Conservation (phyloP, 2,888 invertebrate genomes). For the Protophormia terraenovae region DNA sequence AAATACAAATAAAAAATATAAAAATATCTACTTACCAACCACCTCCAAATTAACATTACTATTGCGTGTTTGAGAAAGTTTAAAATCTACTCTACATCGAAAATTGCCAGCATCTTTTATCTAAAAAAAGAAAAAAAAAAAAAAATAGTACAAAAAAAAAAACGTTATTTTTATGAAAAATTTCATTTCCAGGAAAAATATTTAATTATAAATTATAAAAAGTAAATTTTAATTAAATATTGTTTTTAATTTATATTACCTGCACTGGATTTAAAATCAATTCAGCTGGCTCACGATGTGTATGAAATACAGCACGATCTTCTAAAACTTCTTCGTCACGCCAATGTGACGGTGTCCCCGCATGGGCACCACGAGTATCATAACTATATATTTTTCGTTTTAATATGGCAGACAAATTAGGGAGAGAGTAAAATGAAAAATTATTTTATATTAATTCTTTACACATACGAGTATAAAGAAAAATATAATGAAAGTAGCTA, state of each 20-base stretch:
- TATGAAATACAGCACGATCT: slow-evolving; percentile 84
- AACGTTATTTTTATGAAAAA: slow-evolving; percentile 14
- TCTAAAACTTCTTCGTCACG: slow-evolving; percentile 84
- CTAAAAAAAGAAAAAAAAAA: slow-evolving; percentile 72
- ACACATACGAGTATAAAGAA: too few relatives aligned
- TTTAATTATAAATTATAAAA: too few relatives aligned
- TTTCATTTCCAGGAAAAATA: neutral
- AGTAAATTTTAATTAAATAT: slow-evolving; percentile 42
- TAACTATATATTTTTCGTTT: slow-evolving; percentile 83
- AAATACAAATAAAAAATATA: neutral
- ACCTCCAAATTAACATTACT: slow-evolving; percentile 89
- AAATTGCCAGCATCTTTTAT: slow-evolving; percentile 88
- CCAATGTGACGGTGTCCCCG: slow-evolving; percentile 85
- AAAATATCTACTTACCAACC: slow-evolving; percentile 86
- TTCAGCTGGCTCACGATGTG: slow-evolving; percentile 84
- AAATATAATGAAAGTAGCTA: too few relatives aligned
- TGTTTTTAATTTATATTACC: slow-evolving; percentile 74
- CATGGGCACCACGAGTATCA: slow-evolving; percentile 84
- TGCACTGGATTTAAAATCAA: slow-evolving; percentile 84
- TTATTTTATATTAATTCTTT: too few relatives aligned
- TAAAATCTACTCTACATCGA: slow-evolving; percentile 90
- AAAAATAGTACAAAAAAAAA: neutral
- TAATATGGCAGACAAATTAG: too few relatives aligned
- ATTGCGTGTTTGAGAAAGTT: slow-evolving; percentile 89
- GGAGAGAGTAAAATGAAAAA: too few relatives aligned